These are phyloP conservation scores for Neelides sp. DNA, from an alignment of 1,140 invertebrate species.

Conservation along the genomic window DNA sequence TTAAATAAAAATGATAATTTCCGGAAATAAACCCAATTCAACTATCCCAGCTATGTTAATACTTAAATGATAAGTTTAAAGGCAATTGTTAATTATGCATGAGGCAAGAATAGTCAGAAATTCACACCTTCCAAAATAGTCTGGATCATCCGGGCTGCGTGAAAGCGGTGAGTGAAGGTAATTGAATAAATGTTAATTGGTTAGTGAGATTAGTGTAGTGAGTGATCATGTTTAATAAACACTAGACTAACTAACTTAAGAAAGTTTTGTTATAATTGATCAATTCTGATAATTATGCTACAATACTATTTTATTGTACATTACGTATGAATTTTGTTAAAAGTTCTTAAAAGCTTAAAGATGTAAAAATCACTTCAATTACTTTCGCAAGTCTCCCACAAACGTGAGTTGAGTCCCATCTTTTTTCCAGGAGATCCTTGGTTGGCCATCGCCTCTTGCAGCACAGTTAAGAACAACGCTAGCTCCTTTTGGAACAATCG, in stretches of 20 bases:
- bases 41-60: too few species aligned
- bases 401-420: conserved; percentile 33
- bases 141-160: conserved; percentile 15
- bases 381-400: conserved; percentile 34
- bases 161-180: not conserved
- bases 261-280: not conserved
- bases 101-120: not conserved
- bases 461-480: conserved; percentile 37
- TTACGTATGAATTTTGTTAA: too few species aligned
- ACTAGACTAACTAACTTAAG: not conserved
- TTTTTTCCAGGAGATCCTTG: conserved; percentile 36
- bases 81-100: not conserved
- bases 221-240: too few species aligned
- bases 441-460: conserved; percentile 30
- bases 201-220: too few species aligned
- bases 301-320: not conserved
- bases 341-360: too few species aligned
- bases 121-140: conserved; percentile 21
- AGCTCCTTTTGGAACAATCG: conserved; percentile 34
- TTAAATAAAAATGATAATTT: too few species aligned
- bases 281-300: not conserved
- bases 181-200: too few species aligned
- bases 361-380: too few species aligned
- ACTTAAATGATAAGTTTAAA: conserved; percentile 1
- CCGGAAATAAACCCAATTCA: too few species aligned